These are phyloP conservation scores for Centropristis striata DNA, from an alignment of 2,113 vertebrate genomes.

Conservation along the genomic window DNA sequence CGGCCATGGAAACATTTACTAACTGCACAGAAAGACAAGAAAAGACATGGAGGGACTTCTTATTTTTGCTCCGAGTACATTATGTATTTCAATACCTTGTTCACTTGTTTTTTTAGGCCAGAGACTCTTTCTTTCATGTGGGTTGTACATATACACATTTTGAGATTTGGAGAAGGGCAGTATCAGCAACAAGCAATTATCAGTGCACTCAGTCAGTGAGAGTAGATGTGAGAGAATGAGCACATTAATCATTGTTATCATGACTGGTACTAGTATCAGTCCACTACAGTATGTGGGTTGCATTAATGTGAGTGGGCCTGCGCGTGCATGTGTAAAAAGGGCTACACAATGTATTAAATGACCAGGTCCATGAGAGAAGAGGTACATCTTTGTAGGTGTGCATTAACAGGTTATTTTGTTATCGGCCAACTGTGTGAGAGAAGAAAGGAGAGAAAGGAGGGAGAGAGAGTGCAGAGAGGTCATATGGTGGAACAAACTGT, in stretches of 20 bases:
- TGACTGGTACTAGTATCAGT: slow-evolving; percentile 65
- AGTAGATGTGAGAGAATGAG: slow-evolving; percentile 73
- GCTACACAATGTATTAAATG: slow-evolving; percentile 39
- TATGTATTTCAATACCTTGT: slow-evolving; percentile 1
- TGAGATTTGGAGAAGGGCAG: slow-evolving; percentile 37
- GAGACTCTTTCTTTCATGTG: slow-evolving; percentile 38
- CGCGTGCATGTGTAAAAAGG: slow-evolving; percentile 49
- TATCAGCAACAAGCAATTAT: slow-evolving; percentile 75
- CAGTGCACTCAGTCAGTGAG: slow-evolving; percentile 64
- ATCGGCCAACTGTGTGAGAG: slow-evolving; percentile 20
- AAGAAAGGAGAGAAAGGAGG: neutral
- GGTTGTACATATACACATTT: slow-evolving; percentile 50
- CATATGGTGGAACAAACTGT: slow-evolving; percentile 41
- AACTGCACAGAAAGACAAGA: neutral
- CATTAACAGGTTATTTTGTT: slow-evolving; percentile 36
- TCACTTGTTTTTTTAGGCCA: neutral
- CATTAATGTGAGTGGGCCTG: slow-evolving; percentile 66
- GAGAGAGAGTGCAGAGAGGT: slow-evolving; percentile 3
- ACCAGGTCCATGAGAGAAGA: slow-evolving; percentile 23
- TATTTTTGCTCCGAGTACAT: neutral
- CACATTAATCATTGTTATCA: slow-evolving; percentile 81
- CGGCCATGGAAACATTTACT: neutral
- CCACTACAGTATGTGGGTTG: slow-evolving; percentile 68
- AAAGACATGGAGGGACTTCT: neutral
- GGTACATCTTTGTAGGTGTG: slow-evolving; percentile 35